Evolutionary conservation across 2,797 vertebrate species (phyloP).

Genomic region (Paguma larvata): DNA sequence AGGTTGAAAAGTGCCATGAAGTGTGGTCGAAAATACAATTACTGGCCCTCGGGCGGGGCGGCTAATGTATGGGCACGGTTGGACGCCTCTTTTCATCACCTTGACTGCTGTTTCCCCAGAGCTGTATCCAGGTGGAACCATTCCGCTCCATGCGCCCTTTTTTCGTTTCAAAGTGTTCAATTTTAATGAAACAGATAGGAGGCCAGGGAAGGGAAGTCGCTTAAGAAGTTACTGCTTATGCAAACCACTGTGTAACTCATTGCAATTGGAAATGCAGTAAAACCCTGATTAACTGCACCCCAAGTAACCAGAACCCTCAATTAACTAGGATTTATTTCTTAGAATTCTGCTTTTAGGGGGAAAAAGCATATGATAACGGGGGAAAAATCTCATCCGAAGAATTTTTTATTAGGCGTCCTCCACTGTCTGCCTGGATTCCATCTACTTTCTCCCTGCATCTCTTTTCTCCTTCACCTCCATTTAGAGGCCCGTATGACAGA

Average conservation of each 20-base stretch:
- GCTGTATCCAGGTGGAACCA: constrained; percentile 68
- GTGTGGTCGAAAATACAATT: constrained; percentile 27
- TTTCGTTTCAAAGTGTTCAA: constrained; percentile 60
- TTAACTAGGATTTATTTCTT: constrained; percentile 74
- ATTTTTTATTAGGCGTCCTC: constrained; percentile 31
- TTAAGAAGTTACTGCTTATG: constrained; percentile 75
- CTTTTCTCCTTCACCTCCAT: not conserved
- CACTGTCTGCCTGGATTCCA: not conserved
- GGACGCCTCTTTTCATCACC: constrained; percentile 55
- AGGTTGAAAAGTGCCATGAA: constrained; percentile 17
- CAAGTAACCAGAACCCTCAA: constrained; percentile 73
- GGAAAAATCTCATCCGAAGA: not conserved
- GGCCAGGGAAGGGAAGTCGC: constrained; percentile 79
- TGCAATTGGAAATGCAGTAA: constrained; percentile 58
- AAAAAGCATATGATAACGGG: not conserved
- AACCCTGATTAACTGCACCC: constrained; percentile 70
- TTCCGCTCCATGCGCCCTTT: not conserved
- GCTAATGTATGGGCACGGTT: constrained; percentile 4
- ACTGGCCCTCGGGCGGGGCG: constrained; percentile 14
- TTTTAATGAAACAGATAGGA: constrained; percentile 80
- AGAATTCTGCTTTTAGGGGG: constrained; percentile 59
- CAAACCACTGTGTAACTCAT: constrained; percentile 73
- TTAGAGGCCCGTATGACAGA: not conserved
- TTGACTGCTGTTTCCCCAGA: constrained; percentile 63
- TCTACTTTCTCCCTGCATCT: not conserved